Evolutionary conservation across 1,140 invertebrate genomes (phyloP), one percentile per base, ranked within the genome.

Genomic region (Heterodera schachtii): DNA sequence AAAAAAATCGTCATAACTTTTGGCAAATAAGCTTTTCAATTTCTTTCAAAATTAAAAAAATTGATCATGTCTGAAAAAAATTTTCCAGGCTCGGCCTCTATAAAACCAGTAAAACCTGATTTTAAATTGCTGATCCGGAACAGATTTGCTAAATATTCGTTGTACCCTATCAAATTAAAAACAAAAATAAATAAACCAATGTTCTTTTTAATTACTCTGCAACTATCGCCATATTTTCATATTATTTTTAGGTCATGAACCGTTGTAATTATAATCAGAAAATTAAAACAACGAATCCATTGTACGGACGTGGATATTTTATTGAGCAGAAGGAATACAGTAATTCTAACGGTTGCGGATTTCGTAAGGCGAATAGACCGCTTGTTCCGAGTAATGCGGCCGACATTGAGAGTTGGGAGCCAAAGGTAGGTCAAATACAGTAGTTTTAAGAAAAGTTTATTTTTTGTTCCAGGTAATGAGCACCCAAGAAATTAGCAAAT

Each of bases 391-490:
- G 57, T 43, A 76, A 76, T 31, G n/a, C 41, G 66, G n/a, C 19
- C 16, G 75, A 76, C 16, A 57, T 76, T 76, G 75, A 21, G 66
- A 57, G 66, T 43, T 76, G 75, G 75, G 75, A 76, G 46, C 75
- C 75, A 8, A 46, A 66, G n/a, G 75, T 76, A 19, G 47, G 41
- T 31, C 31, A 31, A 31, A 31, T 64, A 5, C 11, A 9, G 9
- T 16, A 21, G 43, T 6, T 19, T 7, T 41, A 5, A 43, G 21
- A 19, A 21, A 19, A 8, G 57, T 41, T 44, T 16, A 46, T 49
- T 60, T 16, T 19, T 60, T n/a, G n/a, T 21, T 49, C 0, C 57
- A 76, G 75, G 44, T 76, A 64, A 76, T 76, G 75, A 57, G 75
- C 9, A 41, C 75, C 66, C 16, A 52, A 19, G 75, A 66, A 0